phyloP scores from a whole-genome alignment of 2,113 vertebrate species.

The Pomatostomus ruficeps region DNA sequence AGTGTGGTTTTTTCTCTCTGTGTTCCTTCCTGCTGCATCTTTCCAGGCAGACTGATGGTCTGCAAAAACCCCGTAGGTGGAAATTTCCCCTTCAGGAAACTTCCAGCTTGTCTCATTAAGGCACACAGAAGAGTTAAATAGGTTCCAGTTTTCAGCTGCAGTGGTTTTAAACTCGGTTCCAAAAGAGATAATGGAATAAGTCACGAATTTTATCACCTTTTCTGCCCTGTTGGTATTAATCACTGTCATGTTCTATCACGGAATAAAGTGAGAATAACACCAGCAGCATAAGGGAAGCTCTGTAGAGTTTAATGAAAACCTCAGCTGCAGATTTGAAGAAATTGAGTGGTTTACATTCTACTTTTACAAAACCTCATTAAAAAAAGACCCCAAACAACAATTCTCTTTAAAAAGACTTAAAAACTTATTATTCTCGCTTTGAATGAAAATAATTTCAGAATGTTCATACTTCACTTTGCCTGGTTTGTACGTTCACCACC shows the following conservation, averaged over 20 bases:
- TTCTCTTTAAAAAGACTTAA: background rate
- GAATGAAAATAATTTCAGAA: background rate
- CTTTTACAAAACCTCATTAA: background rate
- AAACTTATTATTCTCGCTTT: background rate
- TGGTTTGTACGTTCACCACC: background rate
- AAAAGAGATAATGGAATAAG: background rate
- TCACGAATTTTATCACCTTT: background rate
- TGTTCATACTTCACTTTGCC: background rate
- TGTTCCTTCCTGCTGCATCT: background rate
- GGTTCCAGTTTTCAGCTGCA: background rate
- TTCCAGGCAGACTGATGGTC: background rate
- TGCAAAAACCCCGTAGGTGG: background rate
- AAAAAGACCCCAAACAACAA: too few species aligned
- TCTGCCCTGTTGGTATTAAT: background rate
- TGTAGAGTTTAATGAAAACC: background rate
- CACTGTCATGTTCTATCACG: background rate
- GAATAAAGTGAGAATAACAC: background rate
- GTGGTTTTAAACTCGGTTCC: background rate
- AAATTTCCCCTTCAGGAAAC: background rate
- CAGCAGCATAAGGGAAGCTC: background rate
- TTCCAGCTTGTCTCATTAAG: background rate
- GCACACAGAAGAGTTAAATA: background rate
- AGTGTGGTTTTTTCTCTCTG: background rate
- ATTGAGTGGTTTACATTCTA: background rate
- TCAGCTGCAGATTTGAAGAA: background rate